Conservation (phyloP, 2,888 invertebrate genomes). For the Eueremaeus valkanovi region DNA sequence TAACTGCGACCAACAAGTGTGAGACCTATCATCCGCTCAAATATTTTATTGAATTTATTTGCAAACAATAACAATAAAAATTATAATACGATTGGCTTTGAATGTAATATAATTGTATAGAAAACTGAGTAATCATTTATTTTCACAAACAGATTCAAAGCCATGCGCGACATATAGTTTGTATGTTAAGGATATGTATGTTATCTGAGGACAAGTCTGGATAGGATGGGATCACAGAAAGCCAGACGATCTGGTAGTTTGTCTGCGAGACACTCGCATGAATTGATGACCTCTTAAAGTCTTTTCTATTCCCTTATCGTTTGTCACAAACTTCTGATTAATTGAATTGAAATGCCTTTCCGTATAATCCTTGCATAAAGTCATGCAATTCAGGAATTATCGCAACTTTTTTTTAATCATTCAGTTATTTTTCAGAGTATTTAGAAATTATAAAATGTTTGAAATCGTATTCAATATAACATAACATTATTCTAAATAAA, state of each 20-base stretch:
- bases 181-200: neutral
- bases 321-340: neutral
- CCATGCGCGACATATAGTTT: slow-evolving; percentile 32
- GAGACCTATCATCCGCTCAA: neutral
- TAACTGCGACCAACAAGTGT: slow-evolving; percentile 4
- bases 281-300: slow-evolving; percentile 12
- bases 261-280: neutral
- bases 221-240: neutral
- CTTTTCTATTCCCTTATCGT: neutral
- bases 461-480: no score
- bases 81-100: neutral
- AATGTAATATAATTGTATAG: neutral
- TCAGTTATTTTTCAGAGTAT: no score
- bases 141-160: slow-evolving; percentile 16
- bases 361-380: neutral
- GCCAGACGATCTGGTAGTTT: neutral
- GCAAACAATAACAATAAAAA: neutral
- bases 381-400: no score
- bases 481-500: no score
- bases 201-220: slow-evolving; percentile 6
- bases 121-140: slow-evolving; percentile 2
- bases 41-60: neutral
- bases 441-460: no score
- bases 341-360: neutral
- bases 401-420: no score